These are phyloP conservation scores for Caenorhabditis imperialis DNA, from an alignment of 2,888 invertebrate genomes.

Conservation along the genomic window DNA sequence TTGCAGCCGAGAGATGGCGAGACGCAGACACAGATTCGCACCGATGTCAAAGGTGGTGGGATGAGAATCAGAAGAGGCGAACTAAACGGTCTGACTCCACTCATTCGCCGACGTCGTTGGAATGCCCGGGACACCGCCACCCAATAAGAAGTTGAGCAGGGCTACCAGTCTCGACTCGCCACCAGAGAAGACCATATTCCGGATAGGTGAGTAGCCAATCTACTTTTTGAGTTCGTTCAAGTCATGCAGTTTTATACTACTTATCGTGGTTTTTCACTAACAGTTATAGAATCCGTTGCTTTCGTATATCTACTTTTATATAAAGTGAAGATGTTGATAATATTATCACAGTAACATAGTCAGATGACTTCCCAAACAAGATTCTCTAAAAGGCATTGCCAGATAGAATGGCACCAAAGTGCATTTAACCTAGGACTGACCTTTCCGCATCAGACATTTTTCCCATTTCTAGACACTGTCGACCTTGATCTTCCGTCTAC, in stretches of 20 bases:
- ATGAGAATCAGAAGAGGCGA: constrained; percentile 48
- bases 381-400: too few relatives aligned
- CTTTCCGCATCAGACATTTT: constrained; percentile 6
- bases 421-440: too few relatives aligned
- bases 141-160: constrained; percentile 43
- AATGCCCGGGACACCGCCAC: constrained; percentile 41
- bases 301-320: too few relatives aligned
- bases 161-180: constrained; percentile 65
- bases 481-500: constrained; percentile 43
- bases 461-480: constrained; percentile 44
- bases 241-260: neutral
- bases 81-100: constrained; percentile 33
- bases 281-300: too few relatives aligned
- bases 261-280: too few relatives aligned
- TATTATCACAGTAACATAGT: too few relatives aligned
- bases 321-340: too few relatives aligned
- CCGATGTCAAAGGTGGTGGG: constrained; percentile 49
- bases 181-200: constrained; percentile 67
- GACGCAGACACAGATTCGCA: constrained; percentile 24
- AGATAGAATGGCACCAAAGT: too few relatives aligned
- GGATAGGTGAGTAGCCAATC: constrained; percentile 67
- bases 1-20: constrained; percentile 9
- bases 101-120: too few relatives aligned
- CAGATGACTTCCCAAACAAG: too few relatives aligned
- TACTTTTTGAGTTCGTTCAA: neutral